phyloP scores from a whole-genome alignment of 2,888 invertebrate genomes.

The Ceramica pisi region DNA sequence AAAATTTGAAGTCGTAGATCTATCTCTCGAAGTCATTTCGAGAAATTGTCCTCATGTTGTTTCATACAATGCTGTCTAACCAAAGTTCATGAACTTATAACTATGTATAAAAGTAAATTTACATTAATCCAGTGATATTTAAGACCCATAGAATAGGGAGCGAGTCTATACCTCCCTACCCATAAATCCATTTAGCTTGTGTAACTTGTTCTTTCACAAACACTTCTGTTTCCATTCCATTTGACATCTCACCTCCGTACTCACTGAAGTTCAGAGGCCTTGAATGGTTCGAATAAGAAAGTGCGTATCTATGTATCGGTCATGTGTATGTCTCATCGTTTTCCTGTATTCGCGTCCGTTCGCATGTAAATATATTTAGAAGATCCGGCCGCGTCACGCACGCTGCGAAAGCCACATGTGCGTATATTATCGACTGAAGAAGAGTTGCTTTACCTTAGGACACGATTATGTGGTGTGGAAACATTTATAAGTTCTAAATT shows the following conservation, averaged over 20 bases:
- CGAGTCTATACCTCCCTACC: not conserved
- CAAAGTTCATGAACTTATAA: too few relatives aligned
- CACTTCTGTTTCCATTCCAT: constrained; percentile 18
- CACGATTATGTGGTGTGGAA: constrained; percentile 1
- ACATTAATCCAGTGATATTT: not conserved
- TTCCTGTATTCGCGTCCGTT: constrained; percentile 51
- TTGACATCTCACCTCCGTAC: not conserved
- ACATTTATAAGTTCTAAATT: not conserved
- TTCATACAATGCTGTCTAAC: too few relatives aligned
- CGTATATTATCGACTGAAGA: constrained; percentile 46
- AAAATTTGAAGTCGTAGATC: too few relatives aligned
- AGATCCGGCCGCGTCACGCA: constrained; percentile 80
- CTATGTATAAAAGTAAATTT: too few relatives aligned
- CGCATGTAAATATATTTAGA: constrained; percentile 79
- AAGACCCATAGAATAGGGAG: not conserved
- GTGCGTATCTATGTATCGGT: constrained; percentile 7
- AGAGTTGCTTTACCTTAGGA: constrained; percentile 14
- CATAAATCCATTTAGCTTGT: not conserved
- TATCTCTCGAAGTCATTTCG: too few relatives aligned
- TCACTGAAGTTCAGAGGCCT: constrained; percentile 21
- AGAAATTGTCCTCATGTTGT: too few relatives aligned
- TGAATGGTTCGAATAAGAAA: constrained; percentile 37
- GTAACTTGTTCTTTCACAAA: not conserved
- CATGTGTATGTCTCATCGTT: constrained; percentile 21
- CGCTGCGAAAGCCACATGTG: constrained; percentile 74